Conservation (phyloP, 92 coral and sea anemone genomes). For the Bergia sp. region DNA sequence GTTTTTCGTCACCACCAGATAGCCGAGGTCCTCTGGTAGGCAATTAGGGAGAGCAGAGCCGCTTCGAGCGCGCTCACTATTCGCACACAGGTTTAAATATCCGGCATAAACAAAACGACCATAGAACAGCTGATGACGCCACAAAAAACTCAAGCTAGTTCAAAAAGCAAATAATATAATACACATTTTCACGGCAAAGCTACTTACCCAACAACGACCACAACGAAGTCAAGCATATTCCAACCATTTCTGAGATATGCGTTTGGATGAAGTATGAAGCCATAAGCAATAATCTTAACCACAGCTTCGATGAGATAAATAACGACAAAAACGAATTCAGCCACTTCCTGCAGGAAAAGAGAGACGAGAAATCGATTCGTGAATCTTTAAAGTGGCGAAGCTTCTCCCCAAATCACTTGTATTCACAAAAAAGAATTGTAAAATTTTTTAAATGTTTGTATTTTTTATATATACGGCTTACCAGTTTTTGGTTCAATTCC, state of each 20-base stretch:
- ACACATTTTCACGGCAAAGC: background rate
- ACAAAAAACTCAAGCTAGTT: conserved; percentile 43
- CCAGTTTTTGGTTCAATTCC: conserved; percentile 78
- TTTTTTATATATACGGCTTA: conserved; percentile 44
- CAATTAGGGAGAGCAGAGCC: conserved; percentile 18
- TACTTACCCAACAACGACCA: conserved; percentile 94
- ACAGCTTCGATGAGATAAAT: conserved; percentile 93
- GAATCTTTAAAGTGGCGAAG: background rate
- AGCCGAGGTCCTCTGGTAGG: conserved; percentile 13
- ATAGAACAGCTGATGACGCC: conserved; percentile 33
- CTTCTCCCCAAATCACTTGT: conserved; percentile 25
- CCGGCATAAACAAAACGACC: conserved; percentile 63
- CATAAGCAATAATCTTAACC: conserved; percentile 86
- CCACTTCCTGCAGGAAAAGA: conserved; percentile 73
- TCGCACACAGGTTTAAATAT: conserved; percentile 49
- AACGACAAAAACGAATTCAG: conserved; percentile 85
- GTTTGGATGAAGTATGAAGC: conserved; percentile 83
- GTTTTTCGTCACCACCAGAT: conserved; percentile 47
- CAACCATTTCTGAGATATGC: conserved; percentile 97
- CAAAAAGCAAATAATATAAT: conserved; percentile 12
- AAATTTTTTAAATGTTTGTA: background rate
- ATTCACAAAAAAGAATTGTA: conserved; percentile 10
- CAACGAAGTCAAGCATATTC: conserved; percentile 97
- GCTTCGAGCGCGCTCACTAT: background rate
- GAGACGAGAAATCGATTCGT: background rate